Evolutionary conservation across 2,888 invertebrate genomes (phyloP).

Genomic region (Mythimna impura): DNA sequence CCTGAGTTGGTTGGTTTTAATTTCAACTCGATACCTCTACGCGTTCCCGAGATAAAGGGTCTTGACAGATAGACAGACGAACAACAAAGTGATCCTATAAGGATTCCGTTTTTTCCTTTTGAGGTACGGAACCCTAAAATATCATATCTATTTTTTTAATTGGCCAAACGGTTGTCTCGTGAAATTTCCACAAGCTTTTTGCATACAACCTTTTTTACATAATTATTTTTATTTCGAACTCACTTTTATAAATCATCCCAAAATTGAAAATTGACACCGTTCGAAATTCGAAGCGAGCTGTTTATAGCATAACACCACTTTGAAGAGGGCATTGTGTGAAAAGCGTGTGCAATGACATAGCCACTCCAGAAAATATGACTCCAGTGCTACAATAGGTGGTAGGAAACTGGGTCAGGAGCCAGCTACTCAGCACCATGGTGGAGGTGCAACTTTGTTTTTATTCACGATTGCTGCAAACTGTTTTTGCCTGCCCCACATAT

Average conservation of each 20-base stretch:
- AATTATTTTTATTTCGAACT: neutral
- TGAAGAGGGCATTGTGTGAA: conserved; percentile 49
- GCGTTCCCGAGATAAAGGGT: too few species aligned
- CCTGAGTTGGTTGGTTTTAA: too few species aligned
- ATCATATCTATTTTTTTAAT: neutral
- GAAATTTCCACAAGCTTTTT: neutral
- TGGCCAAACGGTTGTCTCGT: too few species aligned
- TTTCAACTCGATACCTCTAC: too few species aligned
- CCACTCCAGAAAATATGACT: conserved; percentile 72
- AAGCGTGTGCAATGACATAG: conserved; percentile 62
- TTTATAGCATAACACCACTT: conserved; percentile 25
- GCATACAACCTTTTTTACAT: neutral
- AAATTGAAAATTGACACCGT: conserved; percentile 5
- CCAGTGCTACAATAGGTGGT: conserved; percentile 64
- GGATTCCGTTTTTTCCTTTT: too few species aligned
- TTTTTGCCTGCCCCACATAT: conserved; percentile 56
- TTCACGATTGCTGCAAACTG: conserved; percentile 55
- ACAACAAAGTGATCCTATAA: too few species aligned
- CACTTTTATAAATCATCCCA: neutral
- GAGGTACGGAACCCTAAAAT: too few species aligned
- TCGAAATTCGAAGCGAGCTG: conserved; percentile 12
- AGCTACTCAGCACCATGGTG: conserved; percentile 58
- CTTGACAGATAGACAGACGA: too few species aligned
- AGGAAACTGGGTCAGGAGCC: conserved; percentile 70
- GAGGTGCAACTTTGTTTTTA: conserved; percentile 63